Evolutionary conservation across 2,113 vertebrate genomes (phyloP).

Genomic region (Pollimyrus isidori): DNA sequence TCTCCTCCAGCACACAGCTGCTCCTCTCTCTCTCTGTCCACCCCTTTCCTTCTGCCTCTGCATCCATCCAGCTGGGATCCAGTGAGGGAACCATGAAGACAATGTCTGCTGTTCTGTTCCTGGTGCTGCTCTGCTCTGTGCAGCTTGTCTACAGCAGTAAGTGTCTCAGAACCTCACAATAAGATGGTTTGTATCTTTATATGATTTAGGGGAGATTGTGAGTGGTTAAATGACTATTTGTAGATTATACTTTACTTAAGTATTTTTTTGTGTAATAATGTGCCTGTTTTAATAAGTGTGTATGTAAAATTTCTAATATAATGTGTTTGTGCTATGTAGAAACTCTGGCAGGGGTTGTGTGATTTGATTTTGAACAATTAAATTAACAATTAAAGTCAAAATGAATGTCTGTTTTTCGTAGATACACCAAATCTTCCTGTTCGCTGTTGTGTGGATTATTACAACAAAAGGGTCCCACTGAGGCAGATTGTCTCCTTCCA

Average conservation of each 20-base stretch:
- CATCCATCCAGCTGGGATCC: background rate
- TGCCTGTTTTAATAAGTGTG: background rate
- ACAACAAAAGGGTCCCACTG: background rate
- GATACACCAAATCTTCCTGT: background rate
- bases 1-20: background rate
- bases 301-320: background rate
- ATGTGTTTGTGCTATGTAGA: background rate
- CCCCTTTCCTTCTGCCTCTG: no score
- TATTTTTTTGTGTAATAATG: background rate
- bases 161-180: background rate
- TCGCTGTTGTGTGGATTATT: background rate
- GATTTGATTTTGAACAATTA: background rate
- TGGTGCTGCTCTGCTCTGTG: background rate
- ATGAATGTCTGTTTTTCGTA: background rate
- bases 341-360: background rate
- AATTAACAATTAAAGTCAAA: background rate
- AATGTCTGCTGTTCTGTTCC: background rate
- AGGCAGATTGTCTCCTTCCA: background rate
- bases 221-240: background rate
- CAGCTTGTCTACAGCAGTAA: background rate
- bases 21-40: background rate
- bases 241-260: background rate
- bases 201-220: background rate
- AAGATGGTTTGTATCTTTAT: background rate
- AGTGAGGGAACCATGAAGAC: background rate